phyloP scores from a whole-genome alignment of 2,113 vertebrate species.

The Himantopus leucocephalus region DNA sequence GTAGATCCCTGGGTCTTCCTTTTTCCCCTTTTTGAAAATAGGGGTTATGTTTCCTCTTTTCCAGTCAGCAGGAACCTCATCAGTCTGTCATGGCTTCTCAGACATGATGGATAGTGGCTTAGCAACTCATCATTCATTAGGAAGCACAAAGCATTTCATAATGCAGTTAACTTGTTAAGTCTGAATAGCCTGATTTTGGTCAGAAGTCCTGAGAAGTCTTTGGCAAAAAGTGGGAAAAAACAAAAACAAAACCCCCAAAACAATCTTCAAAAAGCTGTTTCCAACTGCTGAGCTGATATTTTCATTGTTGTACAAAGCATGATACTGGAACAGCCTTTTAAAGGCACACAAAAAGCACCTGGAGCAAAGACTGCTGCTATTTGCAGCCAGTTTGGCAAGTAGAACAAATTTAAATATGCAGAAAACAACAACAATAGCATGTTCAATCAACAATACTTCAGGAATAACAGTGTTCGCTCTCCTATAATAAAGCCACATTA shows the following conservation, averaged over 20 bases:
- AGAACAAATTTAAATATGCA: neutral
- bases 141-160: neutral
- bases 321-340: neutral
- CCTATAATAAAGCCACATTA: neutral
- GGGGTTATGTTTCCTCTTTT: too few species aligned
- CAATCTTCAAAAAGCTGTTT: neutral
- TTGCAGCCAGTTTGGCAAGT: neutral
- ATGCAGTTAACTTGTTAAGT: neutral
- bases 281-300: neutral
- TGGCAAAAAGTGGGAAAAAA: neutral
- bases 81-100: too few species aligned
- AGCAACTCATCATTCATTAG: neutral
- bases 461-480: neutral
- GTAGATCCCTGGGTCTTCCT: too few species aligned
- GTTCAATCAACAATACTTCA: neutral
- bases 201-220: neutral
- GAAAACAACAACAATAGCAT: neutral
- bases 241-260: neutral
- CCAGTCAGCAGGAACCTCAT: too few species aligned
- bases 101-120: too few species aligned
- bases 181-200: neutral
- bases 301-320: neutral
- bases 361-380: neutral
- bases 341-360: neutral
- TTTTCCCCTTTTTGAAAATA: too few species aligned